Conservation (phyloP, 2,888 invertebrate species). For the Chydorus sphaericus region DNA sequence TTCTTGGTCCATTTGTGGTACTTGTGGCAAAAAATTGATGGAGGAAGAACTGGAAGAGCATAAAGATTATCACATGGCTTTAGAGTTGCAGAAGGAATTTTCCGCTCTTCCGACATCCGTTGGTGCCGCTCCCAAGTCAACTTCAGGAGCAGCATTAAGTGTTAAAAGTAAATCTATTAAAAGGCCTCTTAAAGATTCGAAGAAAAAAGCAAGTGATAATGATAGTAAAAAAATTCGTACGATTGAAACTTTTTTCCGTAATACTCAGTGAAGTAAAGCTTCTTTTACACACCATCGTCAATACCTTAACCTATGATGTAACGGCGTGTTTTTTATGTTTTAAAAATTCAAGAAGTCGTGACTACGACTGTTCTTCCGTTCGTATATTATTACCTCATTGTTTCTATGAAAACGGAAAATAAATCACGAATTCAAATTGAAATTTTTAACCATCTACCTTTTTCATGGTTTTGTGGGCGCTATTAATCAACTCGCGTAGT, state of each 20-base stretch:
- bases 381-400: too few relatives aligned
- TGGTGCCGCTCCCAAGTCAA: not conserved
- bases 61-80: constrained; percentile 70
- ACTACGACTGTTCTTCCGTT: too few relatives aligned
- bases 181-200: not conserved
- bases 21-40: constrained; percentile 49
- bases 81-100: constrained; percentile 47
- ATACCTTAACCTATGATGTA: too few relatives aligned
- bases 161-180: not conserved
- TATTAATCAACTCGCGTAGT: too few relatives aligned
- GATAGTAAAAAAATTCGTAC: constrained; percentile 1
- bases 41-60: constrained; percentile 53
- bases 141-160: not conserved
- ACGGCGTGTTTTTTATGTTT: too few relatives aligned
- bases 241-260: constrained; percentile 11
- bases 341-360: too few relatives aligned
- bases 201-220: not conserved
- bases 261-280: too few relatives aligned
- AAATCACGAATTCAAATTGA: too few relatives aligned
- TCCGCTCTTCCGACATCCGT: not conserved
- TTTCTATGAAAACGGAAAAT: too few relatives aligned
- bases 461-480: too few relatives aligned
- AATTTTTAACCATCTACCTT: too few relatives aligned
- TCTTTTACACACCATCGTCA: too few relatives aligned
- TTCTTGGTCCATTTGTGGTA: constrained; percentile 40